Conservation (phyloP, 2,888 invertebrate species). For the Caenorhabditis japonica region DNA sequence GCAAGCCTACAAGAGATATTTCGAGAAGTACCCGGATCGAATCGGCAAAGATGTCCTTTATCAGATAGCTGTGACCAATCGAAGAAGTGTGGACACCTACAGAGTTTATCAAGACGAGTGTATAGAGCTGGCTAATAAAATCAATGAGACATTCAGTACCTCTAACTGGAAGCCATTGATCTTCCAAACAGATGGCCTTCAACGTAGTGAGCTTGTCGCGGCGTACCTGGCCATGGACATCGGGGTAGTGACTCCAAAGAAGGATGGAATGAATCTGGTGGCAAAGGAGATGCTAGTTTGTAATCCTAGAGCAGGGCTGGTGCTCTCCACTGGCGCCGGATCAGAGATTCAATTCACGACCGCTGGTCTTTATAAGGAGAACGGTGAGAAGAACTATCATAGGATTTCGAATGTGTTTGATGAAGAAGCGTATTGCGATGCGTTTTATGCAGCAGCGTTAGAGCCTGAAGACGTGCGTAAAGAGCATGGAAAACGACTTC, state of each 20-base stretch:
- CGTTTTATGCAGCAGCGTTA: constrained; percentile 69
- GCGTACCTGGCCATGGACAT: constrained; percentile 77
- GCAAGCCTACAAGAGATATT: constrained; percentile 73
- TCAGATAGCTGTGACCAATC: constrained; percentile 77
- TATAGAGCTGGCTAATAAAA: constrained; percentile 70
- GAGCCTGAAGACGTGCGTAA: constrained; percentile 67
- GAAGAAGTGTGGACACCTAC: constrained; percentile 77
- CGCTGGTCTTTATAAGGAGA: constrained; percentile 74
- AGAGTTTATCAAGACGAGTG: constrained; percentile 77
- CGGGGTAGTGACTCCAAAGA: constrained; percentile 77
- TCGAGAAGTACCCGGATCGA: constrained; percentile 75
- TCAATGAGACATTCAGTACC: constrained; percentile 66
- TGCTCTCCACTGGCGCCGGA: constrained; percentile 76
- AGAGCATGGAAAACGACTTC: constrained; percentile 66
- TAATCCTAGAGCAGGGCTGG: constrained; percentile 73
- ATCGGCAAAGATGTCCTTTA: constrained; percentile 76
- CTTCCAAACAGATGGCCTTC: constrained; percentile 76
- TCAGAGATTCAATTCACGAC: constrained; percentile 75
- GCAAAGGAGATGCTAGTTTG: constrained; percentile 77
- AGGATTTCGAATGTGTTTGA: constrained; percentile 72
- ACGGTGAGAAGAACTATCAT: constrained; percentile 73
- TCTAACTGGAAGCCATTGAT: constrained; percentile 74
- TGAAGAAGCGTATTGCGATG: constrained; percentile 62
- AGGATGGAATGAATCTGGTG: constrained; percentile 77
- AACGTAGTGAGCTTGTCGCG: constrained; percentile 72